Evolutionary conservation across 1,140 invertebrate genomes (phyloP), one percentile per base, ranked within the genome.

Genomic region (Drosophila paulistorum): DNA sequence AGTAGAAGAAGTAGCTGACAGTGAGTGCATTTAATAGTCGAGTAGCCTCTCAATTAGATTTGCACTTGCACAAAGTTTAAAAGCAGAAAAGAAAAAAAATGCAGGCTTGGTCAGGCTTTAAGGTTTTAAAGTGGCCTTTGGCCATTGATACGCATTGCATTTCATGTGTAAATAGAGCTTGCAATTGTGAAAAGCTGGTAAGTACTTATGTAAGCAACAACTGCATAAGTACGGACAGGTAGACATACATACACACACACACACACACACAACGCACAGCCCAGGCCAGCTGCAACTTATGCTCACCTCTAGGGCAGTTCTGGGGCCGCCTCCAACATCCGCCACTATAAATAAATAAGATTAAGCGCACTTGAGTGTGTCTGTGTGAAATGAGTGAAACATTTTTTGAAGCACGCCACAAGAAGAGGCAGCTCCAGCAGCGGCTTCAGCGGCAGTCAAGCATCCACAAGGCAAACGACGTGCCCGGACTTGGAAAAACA

Each of bases 331-430:
- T 30, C 26, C 55, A 48, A 26, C 20, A 60, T 42, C 26, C 30
- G 30, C 51, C 64, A 63, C 70, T 71, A 86, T 86, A 86, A 87
- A 87, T 87, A 87, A 87, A 89, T 87, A 87, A 87, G 84, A 87
- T 87, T 89, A 87, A 87, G 83, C 80, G 65, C 63, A 74, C 83
- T 89, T 75, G 42, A 81, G 69, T 85, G 67, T 77, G 71, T 71
- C 66, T 73, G 68, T 83, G 68, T 69, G 51, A 69, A 84, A 73
- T 85, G 73, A 85, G 65, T 63, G 65, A 42, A 72, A 69, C 67
- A 66, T 26, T 57, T 65, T 74, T 74, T 66, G 64, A 41, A 62
- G 63, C 58, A 71, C 37, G 60, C 45, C 45, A 51, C 45, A 51
- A 51, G 20, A 51, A 51, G 45, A 23, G 30, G 59, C 59, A 35